Percentiles rank a stretch among this genome's conserved stretches.
phyloP scores from a whole-genome alignment of 2,888 invertebrate genomes.

The Xylota segnis region DNA sequence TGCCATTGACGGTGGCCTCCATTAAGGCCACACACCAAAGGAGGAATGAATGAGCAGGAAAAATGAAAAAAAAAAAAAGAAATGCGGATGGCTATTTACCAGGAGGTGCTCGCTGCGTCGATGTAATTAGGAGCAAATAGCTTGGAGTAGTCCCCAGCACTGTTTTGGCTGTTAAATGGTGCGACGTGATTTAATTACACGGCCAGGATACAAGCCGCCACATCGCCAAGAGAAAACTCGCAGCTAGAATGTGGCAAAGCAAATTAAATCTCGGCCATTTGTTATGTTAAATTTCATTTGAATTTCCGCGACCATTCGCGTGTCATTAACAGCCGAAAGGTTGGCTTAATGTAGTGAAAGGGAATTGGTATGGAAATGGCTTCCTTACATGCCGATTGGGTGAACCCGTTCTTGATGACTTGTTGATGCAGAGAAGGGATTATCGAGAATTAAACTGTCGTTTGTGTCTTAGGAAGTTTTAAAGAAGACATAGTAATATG shows the following conservation, averaged over 20 bases:
- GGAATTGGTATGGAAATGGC: background rate
- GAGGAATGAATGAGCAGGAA: background rate
- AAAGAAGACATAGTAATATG: no score
- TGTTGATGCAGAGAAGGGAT: background rate
- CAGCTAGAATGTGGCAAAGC: constrained; percentile 28
- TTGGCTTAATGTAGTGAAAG: constrained; percentile 20
- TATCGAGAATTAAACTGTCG: background rate
- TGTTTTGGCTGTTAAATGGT: constrained; percentile 55
- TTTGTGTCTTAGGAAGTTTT: background rate
- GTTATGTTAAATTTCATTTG: constrained; percentile 53
- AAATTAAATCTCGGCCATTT: constrained; percentile 53
- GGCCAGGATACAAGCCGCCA: constrained; percentile 26
- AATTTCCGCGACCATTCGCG: constrained; percentile 45
- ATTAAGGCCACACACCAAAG: constrained; percentile 25
- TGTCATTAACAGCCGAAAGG: constrained; percentile 44
- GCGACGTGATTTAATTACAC: constrained; percentile 68
- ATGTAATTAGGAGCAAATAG: constrained; percentile 57
- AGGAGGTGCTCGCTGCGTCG: constrained; percentile 37
- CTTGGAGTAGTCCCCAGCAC: constrained; percentile 26
- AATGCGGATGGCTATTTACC: constrained; percentile 30
- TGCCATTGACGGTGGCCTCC: constrained; percentile 43
- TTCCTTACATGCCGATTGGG: background rate
- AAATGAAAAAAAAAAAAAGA: constrained; percentile 8
- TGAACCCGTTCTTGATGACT: background rate
- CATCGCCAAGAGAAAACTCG: background rate